phyloP scores from a whole-genome alignment of 2,797 vertebrate genomes.

The Sebastes iracundus region DNA sequence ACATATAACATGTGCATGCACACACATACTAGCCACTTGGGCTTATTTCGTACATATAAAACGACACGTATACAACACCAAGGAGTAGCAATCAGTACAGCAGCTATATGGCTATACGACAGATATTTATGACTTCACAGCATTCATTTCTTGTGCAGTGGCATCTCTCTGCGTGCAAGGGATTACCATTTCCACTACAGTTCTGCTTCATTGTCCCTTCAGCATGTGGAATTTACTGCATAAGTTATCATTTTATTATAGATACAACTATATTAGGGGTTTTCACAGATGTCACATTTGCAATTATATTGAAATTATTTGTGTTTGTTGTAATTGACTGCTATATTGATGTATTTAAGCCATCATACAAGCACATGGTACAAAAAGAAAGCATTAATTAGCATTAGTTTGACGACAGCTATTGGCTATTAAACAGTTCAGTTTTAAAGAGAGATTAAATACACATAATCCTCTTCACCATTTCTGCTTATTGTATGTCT shows the following conservation, averaged over 20 bases:
- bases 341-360: neutral
- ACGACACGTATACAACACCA: neutral
- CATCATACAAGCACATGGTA: neutral
- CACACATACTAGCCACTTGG: neutral
- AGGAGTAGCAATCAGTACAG: neutral
- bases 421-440: neutral
- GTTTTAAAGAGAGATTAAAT: neutral
- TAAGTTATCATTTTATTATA: neutral
- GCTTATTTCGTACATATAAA: neutral
- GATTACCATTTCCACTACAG: neutral
- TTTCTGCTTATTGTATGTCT: neutral
- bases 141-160: neutral
- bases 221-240: neutral
- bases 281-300: neutral
- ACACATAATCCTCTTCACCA: neutral
- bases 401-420: neutral
- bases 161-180: neutral
- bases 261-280: neutral
- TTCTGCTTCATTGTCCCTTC: neutral
- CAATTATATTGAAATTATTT: neutral
- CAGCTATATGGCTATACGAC: neutral
- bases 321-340: neutral
- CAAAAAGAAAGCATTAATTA: neutral
- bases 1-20: neutral
- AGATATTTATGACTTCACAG: neutral